A percentile compares a stretch with the other conserved stretches of the same genome.
Conservation (phyloP, 2,113 vertebrate species). For the Caloenas nicobarica region DNA sequence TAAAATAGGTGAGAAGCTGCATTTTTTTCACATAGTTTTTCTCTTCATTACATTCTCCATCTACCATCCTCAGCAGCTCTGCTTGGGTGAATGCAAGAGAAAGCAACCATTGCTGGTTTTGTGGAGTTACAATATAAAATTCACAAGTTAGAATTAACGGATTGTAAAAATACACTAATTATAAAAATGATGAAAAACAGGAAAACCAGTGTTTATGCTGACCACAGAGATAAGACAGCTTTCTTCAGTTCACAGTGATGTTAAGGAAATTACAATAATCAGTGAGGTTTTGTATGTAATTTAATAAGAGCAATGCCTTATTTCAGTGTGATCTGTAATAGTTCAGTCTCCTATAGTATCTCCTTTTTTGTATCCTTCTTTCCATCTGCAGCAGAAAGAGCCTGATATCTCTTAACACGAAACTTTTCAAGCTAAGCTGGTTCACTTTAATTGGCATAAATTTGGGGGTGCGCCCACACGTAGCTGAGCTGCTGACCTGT, state of each 20-base stretch:
- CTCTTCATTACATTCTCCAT: background rate
- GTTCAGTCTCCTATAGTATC: background rate
- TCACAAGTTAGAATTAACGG: conserved; percentile 20
- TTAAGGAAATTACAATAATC: background rate
- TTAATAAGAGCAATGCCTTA: background rate
- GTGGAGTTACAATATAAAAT: background rate
- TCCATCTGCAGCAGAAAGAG: background rate
- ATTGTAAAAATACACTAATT: conserved; percentile 44
- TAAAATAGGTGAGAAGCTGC: background rate
- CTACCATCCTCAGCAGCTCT: background rate
- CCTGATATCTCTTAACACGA: background rate
- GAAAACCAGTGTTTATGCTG: conserved; percentile 20
- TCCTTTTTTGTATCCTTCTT: background rate
- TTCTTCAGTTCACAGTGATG: background rate
- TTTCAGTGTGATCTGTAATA: background rate
- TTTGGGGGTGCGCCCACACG: no score
- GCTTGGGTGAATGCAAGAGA: background rate
- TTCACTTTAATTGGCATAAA: background rate
- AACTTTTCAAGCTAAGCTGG: background rate
- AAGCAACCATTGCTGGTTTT: background rate
- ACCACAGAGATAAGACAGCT: conserved; percentile 21
- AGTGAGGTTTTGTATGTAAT: background rate
- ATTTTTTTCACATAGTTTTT: background rate
- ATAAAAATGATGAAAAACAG: background rate
- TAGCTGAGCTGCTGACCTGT: background rate